These are phyloP conservation scores for Menidia menidia DNA, from an alignment of 2,797 vertebrate species.

Conservation along the genomic window DNA sequence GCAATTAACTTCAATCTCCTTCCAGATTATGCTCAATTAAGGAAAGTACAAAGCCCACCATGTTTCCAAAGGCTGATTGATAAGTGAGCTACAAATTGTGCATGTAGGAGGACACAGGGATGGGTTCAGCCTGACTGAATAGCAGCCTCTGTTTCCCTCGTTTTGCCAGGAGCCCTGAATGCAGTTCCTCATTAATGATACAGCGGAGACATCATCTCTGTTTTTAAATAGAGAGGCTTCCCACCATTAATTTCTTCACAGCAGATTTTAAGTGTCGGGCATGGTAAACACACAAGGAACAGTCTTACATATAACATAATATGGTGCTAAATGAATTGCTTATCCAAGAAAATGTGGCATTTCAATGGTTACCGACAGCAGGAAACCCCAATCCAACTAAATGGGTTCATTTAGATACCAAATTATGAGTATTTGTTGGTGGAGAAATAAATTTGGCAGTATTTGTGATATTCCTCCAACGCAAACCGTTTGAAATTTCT, in stretches of 20 bases:
- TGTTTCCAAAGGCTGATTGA: conserved; percentile 14
- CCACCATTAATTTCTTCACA: conserved; percentile 24
- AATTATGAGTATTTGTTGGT: not conserved
- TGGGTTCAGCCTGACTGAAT: conserved; percentile 49
- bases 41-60: conserved; percentile 1
- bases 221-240: conserved; percentile 19
- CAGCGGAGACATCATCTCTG: conserved; percentile 27
- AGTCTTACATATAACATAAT: not conserved
- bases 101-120: conserved; percentile 23
- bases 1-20: not conserved
- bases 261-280: conserved; percentile 27
- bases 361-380: not conserved
- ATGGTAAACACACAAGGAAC: conserved; percentile 17
- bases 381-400: not conserved
- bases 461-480: not conserved
- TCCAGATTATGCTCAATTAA: conserved; percentile 1
- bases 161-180: conserved; percentile 28
- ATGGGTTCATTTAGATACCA: too few species aligned
- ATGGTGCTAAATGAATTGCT: not conserved
- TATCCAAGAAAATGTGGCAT: not conserved
- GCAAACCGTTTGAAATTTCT: not conserved
- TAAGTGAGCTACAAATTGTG: conserved; percentile 21
- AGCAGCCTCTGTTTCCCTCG: conserved; percentile 56
- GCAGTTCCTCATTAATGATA: conserved; percentile 40
- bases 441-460: not conserved